phyloP scores from a whole-genome alignment of 2,888 invertebrate species.

The Cyclophora punctaria region DNA sequence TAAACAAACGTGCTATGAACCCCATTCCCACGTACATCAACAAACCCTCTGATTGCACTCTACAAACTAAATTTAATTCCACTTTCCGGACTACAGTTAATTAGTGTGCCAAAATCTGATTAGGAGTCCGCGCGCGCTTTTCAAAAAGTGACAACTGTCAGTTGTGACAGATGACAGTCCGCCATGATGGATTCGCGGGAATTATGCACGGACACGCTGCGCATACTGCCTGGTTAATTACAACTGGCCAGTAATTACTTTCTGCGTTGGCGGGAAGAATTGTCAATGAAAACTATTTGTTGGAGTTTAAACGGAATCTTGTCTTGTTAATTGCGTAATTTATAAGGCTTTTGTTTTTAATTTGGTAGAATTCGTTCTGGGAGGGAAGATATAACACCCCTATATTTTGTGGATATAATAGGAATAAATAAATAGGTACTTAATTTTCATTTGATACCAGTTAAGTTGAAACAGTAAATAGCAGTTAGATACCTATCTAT shows the following conservation, averaged over 20 bases:
- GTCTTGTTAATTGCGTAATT: too few species aligned
- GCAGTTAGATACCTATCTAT: too few species aligned
- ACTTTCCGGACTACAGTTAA: neutral
- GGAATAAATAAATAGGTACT: too few species aligned
- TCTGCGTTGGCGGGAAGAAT: constrained; percentile 23
- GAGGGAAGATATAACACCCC: too few species aligned
- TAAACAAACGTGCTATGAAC: too few species aligned
- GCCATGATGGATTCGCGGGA: constrained; percentile 49
- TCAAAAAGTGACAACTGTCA: constrained; percentile 60
- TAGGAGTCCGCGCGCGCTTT: constrained; percentile 44
- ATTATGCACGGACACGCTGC: constrained; percentile 62
- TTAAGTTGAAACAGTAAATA: too few species aligned
- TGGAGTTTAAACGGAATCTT: too few species aligned
- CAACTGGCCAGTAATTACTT: constrained; percentile 50
- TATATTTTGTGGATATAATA: too few species aligned
- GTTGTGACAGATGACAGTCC: constrained; percentile 12
- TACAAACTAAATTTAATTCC: neutral
- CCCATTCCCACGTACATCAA: neutral
- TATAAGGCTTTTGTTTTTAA: too few species aligned
- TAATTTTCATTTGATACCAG: too few species aligned
- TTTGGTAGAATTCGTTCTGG: too few species aligned
- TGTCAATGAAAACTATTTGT: too few species aligned
- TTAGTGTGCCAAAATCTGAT: constrained; percentile 39
- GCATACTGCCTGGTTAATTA: constrained; percentile 51
- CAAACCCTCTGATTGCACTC: neutral